These are phyloP conservation scores for Meles meles DNA, from an alignment of 2,113 vertebrate genomes.

Conservation along the genomic window DNA sequence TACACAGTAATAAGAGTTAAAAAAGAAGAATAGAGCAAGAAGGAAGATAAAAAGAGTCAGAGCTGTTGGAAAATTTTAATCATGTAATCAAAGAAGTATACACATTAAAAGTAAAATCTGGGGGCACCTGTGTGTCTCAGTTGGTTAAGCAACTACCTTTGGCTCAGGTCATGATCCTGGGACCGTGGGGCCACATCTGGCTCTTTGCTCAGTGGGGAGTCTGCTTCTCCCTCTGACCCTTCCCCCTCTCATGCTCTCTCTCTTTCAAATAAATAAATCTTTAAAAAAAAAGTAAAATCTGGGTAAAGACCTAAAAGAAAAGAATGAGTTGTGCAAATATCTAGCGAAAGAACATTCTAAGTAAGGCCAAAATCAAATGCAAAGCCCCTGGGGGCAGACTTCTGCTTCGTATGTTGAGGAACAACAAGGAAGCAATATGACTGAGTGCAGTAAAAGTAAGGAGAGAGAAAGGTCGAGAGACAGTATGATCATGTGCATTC, in stretches of 20 bases:
- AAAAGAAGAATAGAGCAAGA: neutral
- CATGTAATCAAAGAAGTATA: neutral
- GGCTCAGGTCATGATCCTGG: no score
- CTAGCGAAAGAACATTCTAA: neutral
- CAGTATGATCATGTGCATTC: rapidly evolving
- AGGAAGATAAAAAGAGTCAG: neutral
- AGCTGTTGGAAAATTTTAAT: neutral
- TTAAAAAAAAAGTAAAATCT: neutral
- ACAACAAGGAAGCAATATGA: neutral
- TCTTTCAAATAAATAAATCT: no score
- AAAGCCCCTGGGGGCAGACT: neutral
- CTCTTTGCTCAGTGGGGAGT: no score
- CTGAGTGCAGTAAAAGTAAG: neutral
- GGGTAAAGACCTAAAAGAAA: neutral
- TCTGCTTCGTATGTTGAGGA: neutral
- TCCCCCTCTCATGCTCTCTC: no score
- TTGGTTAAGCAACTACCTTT: no score
- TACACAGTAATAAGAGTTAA: neutral
- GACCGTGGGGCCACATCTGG: no score
- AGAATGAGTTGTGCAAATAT: neutral
- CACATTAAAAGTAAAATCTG: neutral
- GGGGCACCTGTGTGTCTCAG: neutral
- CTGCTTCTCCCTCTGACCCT: no score
- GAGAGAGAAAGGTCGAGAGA: neutral
- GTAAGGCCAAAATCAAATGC: neutral